Percentiles rank a stretch among this genome's conserved stretches.
phyloP scores from a whole-genome alignment of 2,113 vertebrate species.

The Tapirus terrestris region DNA sequence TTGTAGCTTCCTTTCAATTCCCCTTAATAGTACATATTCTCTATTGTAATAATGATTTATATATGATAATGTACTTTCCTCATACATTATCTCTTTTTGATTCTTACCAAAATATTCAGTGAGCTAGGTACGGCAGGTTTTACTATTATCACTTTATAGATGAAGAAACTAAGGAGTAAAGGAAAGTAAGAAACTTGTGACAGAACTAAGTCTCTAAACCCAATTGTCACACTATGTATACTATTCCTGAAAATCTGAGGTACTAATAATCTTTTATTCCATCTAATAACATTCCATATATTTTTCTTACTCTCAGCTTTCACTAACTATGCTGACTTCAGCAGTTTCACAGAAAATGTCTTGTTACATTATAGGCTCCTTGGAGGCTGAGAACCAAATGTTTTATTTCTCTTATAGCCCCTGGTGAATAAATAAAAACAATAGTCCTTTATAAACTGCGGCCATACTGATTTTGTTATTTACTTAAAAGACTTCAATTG shows the following conservation, averaged over 20 bases:
- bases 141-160: not conserved
- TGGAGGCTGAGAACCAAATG: not conserved
- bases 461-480: not conserved
- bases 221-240: not conserved
- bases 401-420: not conserved
- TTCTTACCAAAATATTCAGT: not conserved
- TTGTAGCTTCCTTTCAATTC: not conserved
- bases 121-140: not conserved
- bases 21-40: not conserved
- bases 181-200: not conserved
- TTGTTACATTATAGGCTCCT: not conserved
- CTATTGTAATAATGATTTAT: not conserved
- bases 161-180: not conserved
- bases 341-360: not conserved
- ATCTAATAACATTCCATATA: not conserved
- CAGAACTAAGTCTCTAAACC: not conserved
- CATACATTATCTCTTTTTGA: not conserved
- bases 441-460: not conserved
- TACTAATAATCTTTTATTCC: not conserved
- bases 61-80: not conserved
- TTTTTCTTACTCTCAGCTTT: not conserved
- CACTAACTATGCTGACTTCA: not conserved
- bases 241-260: not conserved
- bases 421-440: constrained; percentile 40
- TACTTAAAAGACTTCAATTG: not conserved